Percentiles rank a stretch among this genome's conserved stretches.
Evolutionary conservation across 2,113 vertebrate species (phyloP).

Genomic region (Chionodraco myersi): DNA sequence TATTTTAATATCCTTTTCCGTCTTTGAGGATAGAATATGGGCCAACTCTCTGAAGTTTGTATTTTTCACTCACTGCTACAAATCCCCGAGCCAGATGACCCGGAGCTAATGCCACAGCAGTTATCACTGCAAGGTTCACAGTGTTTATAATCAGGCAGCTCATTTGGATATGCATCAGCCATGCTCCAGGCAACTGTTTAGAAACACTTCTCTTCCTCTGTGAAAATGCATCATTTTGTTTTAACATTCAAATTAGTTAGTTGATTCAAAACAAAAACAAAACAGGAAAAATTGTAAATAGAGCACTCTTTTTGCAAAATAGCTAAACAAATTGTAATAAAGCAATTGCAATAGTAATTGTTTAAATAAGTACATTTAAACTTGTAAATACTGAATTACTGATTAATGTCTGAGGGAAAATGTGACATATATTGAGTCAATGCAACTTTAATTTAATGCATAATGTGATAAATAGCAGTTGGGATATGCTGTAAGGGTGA

Average conservation of each 20-base stretch:
- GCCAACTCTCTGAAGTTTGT: constrained; percentile 27
- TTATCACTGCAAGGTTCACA: constrained; percentile 56
- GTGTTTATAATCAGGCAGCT: constrained; percentile 66
- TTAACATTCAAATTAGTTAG: constrained; percentile 45
- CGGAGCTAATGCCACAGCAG: constrained; percentile 56
- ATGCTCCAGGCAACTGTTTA: constrained; percentile 64
- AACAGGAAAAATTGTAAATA: constrained; percentile 11
- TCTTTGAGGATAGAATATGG: constrained; percentile 12
- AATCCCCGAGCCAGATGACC: constrained; percentile 40
- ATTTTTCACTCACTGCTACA: constrained; percentile 29
- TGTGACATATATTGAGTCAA: constrained; percentile 51
- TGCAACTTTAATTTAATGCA: constrained; percentile 45
- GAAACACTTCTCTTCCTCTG: constrained; percentile 56
- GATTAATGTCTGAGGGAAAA: constrained; percentile 27
- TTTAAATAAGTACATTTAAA: background rate
- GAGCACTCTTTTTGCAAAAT: too few species aligned
- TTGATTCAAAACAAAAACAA: constrained; percentile 43
- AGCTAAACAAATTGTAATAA: background rate
- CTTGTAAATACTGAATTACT: constrained; percentile 5
- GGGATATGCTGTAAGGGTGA: constrained; percentile 31
- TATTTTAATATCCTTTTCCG: constrained; percentile 4
- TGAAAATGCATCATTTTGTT: constrained; percentile 48
- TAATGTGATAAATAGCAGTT: constrained; percentile 45
- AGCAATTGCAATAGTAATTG: background rate
- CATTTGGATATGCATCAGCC: constrained; percentile 72